Conservation (phyloP, 1,140 invertebrate species). For the Drosophila willistoni region DNA sequence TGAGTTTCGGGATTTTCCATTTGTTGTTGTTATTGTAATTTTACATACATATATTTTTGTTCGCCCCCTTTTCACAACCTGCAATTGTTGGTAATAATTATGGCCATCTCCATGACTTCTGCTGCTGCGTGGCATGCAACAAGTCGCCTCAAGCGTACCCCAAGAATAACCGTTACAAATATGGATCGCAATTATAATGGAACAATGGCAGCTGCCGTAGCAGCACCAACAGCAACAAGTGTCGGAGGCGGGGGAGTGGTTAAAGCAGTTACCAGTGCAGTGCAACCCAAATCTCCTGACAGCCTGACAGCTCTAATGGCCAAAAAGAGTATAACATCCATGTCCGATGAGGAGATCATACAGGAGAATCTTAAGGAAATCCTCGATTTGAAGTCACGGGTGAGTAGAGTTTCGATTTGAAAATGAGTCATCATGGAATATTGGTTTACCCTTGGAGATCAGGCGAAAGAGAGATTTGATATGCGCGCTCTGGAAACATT, state of each 20-base stretch:
- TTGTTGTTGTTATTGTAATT: conserved; percentile 19
- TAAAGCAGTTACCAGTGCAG: conserved; percentile 3
- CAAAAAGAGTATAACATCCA: conserved; percentile 61
- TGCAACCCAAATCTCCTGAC: conserved; percentile 45
- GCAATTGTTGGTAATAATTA: background rate
- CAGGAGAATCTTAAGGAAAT: conserved; percentile 71
- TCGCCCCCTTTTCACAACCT: background rate
- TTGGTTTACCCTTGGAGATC: background rate
- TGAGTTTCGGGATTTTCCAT: background rate
- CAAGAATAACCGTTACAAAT: conserved; percentile 36
- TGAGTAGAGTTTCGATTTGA: conserved; percentile 38
- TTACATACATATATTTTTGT: background rate
- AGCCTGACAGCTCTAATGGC: conserved; percentile 29
- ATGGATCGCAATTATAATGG: conserved; percentile 16
- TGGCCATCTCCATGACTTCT: conserved; percentile 25
- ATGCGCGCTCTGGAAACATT: conserved; percentile 4
- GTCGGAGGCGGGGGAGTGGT: background rate
- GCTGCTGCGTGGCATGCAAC: conserved; percentile 7
- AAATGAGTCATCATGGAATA: background rate
- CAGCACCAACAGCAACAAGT: background rate
- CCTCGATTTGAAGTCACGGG: conserved; percentile 66
- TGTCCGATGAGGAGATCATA: conserved; percentile 74
- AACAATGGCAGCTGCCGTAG: conserved; percentile 1
- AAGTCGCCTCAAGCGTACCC: background rate
- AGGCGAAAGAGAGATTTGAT: background rate